Conservation (phyloP, 2,888 invertebrate genomes). For the Merodon equestris region DNA sequence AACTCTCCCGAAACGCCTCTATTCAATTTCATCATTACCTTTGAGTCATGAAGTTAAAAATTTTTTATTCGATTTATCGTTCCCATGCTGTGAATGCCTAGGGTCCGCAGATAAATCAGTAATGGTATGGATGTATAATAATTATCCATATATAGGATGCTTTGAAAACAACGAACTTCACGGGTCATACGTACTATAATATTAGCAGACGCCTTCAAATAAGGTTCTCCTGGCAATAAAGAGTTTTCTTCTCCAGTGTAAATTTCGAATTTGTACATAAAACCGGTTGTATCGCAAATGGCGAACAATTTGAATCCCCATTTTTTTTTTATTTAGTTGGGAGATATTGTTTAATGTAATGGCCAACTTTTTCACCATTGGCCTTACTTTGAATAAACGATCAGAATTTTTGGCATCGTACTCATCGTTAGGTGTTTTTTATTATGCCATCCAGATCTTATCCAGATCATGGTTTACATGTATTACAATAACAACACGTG, state of each 20-base stretch:
- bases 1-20: slow-evolving; percentile 23
- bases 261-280: too few relatives aligned
- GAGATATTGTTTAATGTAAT: too few relatives aligned
- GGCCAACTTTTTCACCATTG: slow-evolving; percentile 46
- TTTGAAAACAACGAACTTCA: slow-evolving; percentile 44
- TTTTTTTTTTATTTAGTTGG: slow-evolving; percentile 69
- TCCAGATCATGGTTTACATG: too few relatives aligned
- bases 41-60: slow-evolving; percentile 41
- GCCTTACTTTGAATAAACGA: slow-evolving; percentile 54
- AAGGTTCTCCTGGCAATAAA: too few relatives aligned
- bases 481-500: too few relatives aligned
- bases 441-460: too few relatives aligned
- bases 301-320: slow-evolving; percentile 70
- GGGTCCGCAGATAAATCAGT: too few relatives aligned
- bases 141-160: slow-evolving; percentile 33
- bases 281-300: too few relatives aligned
- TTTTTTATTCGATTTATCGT: slow-evolving; percentile 38
- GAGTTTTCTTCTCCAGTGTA: too few relatives aligned
- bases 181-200: slow-evolving; percentile 61
- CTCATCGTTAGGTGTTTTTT: too few relatives aligned
- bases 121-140: slow-evolving; percentile 35
- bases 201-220: slow-evolving; percentile 66
- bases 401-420: too few relatives aligned
- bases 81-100: slow-evolving; percentile 41
- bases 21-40: slow-evolving; percentile 45